Evolutionary conservation across 2,888 invertebrate genomes (phyloP).

Genomic region (Nomada flava): DNA sequence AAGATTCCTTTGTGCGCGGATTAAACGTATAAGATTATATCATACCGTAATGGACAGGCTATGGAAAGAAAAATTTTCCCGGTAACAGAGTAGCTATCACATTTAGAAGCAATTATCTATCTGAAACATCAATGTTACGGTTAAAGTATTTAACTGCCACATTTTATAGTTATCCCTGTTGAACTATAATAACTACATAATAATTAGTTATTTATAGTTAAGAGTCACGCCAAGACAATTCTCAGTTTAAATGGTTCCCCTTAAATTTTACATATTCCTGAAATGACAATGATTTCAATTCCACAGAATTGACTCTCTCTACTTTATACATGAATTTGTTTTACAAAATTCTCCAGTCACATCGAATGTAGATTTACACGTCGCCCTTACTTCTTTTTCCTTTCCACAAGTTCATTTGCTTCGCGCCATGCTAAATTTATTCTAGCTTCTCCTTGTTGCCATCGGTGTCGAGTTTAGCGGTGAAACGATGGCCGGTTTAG

Average conservation of each 20-base stretch:
- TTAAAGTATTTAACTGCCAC: too few species aligned
- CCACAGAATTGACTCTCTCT: too few species aligned
- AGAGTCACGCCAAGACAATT: too few species aligned
- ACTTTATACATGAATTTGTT: not conserved
- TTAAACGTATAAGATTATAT: conserved; percentile 31
- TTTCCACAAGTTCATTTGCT: conserved; percentile 12
- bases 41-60: not conserved
- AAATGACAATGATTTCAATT: too few species aligned
- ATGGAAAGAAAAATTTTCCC: conserved; percentile 14
- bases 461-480: conserved; percentile 62
- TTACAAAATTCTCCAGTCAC: not conserved
- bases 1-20: not conserved
- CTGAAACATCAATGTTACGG: too few species aligned
- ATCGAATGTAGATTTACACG: not conserved
- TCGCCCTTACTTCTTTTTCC: not conserved
- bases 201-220: not conserved
- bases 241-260: too few species aligned
- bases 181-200: not conserved
- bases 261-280: too few species aligned
- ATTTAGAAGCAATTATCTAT: not conserved
- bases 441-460: conserved; percentile 34
- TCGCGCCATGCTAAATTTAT: conserved; percentile 22
- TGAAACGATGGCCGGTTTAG: conserved; percentile 30
- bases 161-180: too few species aligned
- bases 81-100: not conserved